Evolutionary conservation across 2,797 vertebrate genomes (phyloP).

Genomic region (Diplodus puntazzo): DNA sequence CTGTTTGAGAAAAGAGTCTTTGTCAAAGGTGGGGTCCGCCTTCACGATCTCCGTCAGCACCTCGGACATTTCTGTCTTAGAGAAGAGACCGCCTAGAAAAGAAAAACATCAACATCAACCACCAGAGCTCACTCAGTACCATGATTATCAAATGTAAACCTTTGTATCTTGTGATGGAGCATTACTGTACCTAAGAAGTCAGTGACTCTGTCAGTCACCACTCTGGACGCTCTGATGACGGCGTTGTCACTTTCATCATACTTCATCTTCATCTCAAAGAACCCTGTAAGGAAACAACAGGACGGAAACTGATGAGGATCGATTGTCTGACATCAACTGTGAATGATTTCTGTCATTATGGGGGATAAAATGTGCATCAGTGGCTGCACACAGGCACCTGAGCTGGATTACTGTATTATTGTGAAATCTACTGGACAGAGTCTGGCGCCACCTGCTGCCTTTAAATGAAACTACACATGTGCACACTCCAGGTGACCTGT

Average conservation of each 20-base stretch:
- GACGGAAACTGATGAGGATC: neutral
- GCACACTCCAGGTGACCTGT: neutral
- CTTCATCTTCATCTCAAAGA: slow-evolving; percentile 98
- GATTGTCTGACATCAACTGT: neutral
- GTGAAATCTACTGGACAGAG: neutral
- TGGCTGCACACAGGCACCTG: neutral
- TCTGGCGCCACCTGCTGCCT: slow-evolving; percentile 72
- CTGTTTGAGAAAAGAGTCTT: slow-evolving; percentile 91
- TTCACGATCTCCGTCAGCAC: slow-evolving; percentile 93
- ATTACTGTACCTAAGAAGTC: slow-evolving; percentile 87
- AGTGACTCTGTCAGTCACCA: slow-evolving; percentile 91
- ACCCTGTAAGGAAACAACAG: slow-evolving; percentile 82
- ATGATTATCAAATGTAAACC: neutral
- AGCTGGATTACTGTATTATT: neutral
- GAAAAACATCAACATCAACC: neutral
- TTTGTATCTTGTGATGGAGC: neutral
- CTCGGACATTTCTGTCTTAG: slow-evolving; percentile 95
- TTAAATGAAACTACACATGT: slow-evolving; percentile 21
- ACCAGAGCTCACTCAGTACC: neutral
- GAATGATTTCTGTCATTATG: neutral
- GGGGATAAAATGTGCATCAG: neutral
- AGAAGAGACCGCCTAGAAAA: slow-evolving; percentile 91
- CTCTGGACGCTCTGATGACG: slow-evolving; percentile 90
- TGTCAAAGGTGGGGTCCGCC: slow-evolving; percentile 93
- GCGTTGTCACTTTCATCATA: slow-evolving; percentile 95